Percentiles rank a stretch among this genome's conserved stretches.
Conservation (phyloP, 2,888 invertebrate species). For the Epirrita christyi region DNA sequence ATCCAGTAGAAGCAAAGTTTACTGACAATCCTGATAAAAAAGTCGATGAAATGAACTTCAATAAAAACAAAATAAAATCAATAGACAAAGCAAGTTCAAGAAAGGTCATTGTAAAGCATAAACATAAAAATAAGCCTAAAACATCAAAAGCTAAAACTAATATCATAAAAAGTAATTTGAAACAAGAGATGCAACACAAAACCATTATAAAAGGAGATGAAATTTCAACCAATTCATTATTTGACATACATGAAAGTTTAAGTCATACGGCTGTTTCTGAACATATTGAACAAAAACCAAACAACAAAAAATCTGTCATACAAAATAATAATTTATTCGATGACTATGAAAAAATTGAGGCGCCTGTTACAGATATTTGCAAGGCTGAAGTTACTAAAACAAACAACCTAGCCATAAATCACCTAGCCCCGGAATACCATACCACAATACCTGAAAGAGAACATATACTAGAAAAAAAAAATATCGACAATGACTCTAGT, state of each 20-base stretch:
- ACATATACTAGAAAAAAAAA: not conserved
- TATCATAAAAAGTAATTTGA: not conserved
- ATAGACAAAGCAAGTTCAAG: constrained; percentile 1
- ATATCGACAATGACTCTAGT: not conserved
- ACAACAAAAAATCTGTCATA: constrained; percentile 8
- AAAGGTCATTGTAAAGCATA: constrained; percentile 19
- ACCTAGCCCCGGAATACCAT: not conserved
- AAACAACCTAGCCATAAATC: not conserved
- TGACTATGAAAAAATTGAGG: not conserved
- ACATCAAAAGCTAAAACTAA: not conserved
- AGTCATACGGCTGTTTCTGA: not conserved
- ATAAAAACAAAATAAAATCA: not conserved
- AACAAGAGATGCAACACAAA: not conserved
- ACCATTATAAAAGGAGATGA: not conserved
- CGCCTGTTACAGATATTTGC: not conserved
- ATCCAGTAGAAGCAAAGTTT: not conserved
- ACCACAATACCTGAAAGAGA: constrained; percentile 4
- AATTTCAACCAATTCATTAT: not conserved
- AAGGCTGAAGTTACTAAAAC: constrained; percentile 2
- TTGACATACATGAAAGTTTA: not conserved
- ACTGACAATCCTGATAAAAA: not conserved
- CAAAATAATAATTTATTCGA: constrained; percentile 7
- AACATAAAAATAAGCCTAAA: constrained; percentile 14
- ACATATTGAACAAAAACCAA: not conserved
- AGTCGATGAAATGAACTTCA: not conserved